These are phyloP conservation scores for Ceuthmochares aereus DNA, from an alignment of 2,113 vertebrate species.

Conservation along the genomic window DNA sequence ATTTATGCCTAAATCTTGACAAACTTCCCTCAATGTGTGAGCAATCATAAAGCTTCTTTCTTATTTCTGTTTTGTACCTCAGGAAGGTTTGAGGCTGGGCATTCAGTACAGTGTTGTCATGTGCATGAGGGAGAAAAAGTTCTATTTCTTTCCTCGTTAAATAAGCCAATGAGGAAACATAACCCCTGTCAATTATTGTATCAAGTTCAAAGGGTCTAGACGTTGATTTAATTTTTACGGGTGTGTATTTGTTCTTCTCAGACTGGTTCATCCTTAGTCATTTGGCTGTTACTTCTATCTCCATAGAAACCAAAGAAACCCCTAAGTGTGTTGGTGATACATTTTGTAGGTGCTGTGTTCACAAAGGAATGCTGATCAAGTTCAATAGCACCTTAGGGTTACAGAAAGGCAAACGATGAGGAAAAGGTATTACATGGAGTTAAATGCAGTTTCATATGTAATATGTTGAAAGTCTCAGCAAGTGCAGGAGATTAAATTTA, in stretches of 20 bases:
- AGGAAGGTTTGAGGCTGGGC: neutral
- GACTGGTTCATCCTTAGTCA: neutral
- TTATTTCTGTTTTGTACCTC: neutral
- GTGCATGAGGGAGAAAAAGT: neutral
- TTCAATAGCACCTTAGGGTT: neutral
- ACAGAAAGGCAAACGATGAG: neutral
- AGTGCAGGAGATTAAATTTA: neutral
- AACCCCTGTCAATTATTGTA: neutral
- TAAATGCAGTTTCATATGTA: neutral
- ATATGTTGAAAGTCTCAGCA: neutral
- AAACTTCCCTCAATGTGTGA: neutral
- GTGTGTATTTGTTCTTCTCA: neutral
- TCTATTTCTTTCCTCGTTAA: conserved; percentile 3
- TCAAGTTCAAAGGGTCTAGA: neutral
- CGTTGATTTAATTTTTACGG: neutral
- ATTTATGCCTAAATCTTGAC: neutral
- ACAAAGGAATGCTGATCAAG: neutral
- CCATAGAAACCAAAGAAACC: neutral
- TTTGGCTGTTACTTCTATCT: neutral
- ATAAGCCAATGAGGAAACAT: neutral
- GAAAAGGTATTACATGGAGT: neutral
- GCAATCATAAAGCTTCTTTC: neutral
- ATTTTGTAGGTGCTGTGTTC: neutral
- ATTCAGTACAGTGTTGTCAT: neutral
- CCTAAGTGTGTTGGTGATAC: neutral